These are phyloP conservation scores for Catotricha subobsoleta DNA, from an alignment of 2,888 invertebrate genomes.

Conservation along the genomic window DNA sequence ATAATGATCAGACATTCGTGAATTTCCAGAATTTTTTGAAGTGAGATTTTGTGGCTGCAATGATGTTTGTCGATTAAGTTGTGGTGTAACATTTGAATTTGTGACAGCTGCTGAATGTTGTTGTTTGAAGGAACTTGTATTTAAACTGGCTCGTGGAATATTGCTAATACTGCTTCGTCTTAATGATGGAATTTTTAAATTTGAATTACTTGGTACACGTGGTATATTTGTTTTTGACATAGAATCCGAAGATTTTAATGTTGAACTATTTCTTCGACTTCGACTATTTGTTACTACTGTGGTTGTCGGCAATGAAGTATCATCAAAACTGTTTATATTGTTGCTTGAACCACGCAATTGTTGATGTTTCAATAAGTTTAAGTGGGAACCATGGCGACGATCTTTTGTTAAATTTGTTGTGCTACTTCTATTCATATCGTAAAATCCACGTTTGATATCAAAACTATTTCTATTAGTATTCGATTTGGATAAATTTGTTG, in stretches of 20 bases:
- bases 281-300: neutral
- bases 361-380: conserved; percentile 2
- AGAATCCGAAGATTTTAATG: neutral
- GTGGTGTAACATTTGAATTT: too few species aligned
- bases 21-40: neutral
- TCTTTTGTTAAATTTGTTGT: conserved; percentile 7
- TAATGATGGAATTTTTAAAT: conserved; percentile 14
- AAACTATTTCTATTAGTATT: conserved; percentile 13
- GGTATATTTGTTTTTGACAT: conserved; percentile 9
- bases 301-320: neutral
- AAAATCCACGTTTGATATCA: conserved; percentile 8
- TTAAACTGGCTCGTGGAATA: conserved; percentile 9
- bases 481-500: conserved; percentile 24
- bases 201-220: conserved; percentile 14
- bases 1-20: conserved; percentile 1
- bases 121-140: conserved; percentile 8
- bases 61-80: conserved; percentile 14
- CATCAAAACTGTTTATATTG: conserved; percentile 3
- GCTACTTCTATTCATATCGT: conserved; percentile 10
- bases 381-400: neutral
- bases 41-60: conserved; percentile 4
- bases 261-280: neutral
- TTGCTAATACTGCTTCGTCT: conserved; percentile 21
- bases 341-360: neutral
- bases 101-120: conserved; percentile 1